Evolutionary conservation across 1,140 invertebrate species (phyloP).

Genomic region (Coelopa frigida): DNA sequence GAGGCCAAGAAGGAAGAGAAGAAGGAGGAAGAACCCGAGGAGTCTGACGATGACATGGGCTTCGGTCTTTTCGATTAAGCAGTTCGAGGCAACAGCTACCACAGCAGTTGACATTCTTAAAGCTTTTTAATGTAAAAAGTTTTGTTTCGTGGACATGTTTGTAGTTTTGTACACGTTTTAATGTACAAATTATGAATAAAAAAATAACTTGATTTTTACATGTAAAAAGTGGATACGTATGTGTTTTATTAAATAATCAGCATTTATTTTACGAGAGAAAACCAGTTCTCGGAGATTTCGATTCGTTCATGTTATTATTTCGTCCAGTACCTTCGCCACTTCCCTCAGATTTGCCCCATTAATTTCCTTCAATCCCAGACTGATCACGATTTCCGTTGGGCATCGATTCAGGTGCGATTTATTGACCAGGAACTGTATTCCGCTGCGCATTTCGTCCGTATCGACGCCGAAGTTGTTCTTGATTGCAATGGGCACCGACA

Average conservation of each 20-base stretch:
- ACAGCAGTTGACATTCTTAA: too few species aligned
- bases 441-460: constrained; percentile 28
- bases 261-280: neutral
- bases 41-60: constrained; percentile 93
- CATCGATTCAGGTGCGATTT: constrained; percentile 25
- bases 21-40: constrained; percentile 75
- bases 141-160: constrained; percentile 25
- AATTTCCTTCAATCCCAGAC: constrained; percentile 26
- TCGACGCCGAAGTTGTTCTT: constrained; percentile 25
- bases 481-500: constrained; percentile 32
- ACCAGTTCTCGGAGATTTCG: neutral
- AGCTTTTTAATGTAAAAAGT: too few species aligned
- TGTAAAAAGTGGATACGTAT: constrained; percentile 1
- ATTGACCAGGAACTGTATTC: constrained; percentile 36
- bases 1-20: constrained; percentile 63
- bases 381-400: constrained; percentile 27
- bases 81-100: constrained; percentile 15
- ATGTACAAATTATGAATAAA: constrained; percentile 41
- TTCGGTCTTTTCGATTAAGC: constrained; percentile 79
- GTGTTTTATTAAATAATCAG: constrained; percentile 18
- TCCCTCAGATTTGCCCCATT: constrained; percentile 22
- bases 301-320: constrained; percentile 7
- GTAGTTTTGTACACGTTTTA: constrained; percentile 36
- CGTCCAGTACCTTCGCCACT: constrained; percentile 24
- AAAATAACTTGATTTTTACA: constrained; percentile 15